Evolutionary conservation across 2,888 invertebrate genomes (phyloP).

Genomic region (Cosmia pyralina): DNA sequence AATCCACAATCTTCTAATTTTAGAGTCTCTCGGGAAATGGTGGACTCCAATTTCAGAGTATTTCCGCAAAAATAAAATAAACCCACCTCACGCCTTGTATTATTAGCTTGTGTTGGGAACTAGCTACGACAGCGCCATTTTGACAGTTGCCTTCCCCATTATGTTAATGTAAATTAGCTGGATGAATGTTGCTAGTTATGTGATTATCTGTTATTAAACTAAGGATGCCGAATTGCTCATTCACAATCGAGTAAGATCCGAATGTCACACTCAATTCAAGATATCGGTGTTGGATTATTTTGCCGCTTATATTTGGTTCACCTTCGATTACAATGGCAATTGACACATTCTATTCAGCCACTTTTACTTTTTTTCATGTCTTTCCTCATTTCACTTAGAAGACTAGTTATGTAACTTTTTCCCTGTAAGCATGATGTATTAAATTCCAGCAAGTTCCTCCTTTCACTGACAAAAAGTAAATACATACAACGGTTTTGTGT

Average conservation of each 20-base stretch:
- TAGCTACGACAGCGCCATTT: too few species aligned
- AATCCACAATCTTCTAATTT: too few species aligned
- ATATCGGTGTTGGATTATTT: neutral
- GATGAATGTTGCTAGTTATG: neutral
- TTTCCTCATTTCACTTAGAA: constrained; percentile 30
- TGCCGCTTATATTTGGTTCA: neutral
- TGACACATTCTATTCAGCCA: neutral
- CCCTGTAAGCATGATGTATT: neutral
- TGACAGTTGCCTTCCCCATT: too few species aligned
- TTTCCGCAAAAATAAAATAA: too few species aligned
- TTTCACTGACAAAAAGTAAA: constrained; percentile 6
- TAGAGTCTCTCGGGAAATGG: too few species aligned
- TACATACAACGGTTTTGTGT: neutral
- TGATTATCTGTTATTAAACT: neutral
- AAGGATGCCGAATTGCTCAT: neutral
- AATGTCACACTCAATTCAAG: neutral
- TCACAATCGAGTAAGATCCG: constrained; percentile 2
- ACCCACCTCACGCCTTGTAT: too few species aligned
- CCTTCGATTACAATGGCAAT: neutral
- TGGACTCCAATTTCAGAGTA: too few species aligned
- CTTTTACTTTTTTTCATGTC: neutral
- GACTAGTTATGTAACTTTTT: neutral
- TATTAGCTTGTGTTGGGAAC: too few species aligned
- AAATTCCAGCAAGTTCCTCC: constrained; percentile 11
- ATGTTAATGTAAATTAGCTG: neutral